Base-by-base conservation (phyloP, 2,888 invertebrate genomes). In the Rhingia rostrata region DNA sequence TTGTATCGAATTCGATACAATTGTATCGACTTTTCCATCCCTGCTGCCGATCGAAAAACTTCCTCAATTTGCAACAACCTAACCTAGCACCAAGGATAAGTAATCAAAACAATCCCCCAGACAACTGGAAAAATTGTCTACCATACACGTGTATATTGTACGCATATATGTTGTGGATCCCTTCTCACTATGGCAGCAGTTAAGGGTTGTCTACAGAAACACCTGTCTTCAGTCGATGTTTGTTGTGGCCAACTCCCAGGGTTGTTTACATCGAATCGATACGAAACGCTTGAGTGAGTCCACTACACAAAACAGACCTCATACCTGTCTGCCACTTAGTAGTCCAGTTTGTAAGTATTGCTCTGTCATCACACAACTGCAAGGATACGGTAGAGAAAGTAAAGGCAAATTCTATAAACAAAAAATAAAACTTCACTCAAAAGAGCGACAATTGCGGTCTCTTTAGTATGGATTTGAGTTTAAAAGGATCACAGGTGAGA, bases 391-490 rank as follows among this genome's bases (percentile, higher is more conserved):
- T 54, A 41, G 43, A 67, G 12, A 63, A 56, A 53, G 22, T 9
- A 10, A 49, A 49, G 4, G 4, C 30, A 22, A 22, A 22, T 22
- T 22, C 1, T 22, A 22, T 22, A 22, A 22, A 22, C n/a, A 51
- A 67, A 54, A 81, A 86, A 67, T 85, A 54, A 37, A 47, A 80
- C 53, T 53, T 49, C 61, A 56, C 61, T 56, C 56, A 60, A 56
- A 61, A 61, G 45, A 60, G 63, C 35, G 37, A 82, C 12, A 6
- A 22, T 81, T 88, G 87, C 87, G 87, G 49, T 30, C 49, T 49
- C 30, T 49, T 49, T 89, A 91, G 88, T 88, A 91, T 91, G 92
- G 92, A 92, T 90, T 90, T 92, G 88, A 89, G 90, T 88, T 89
- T 92, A 66, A 87, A 87, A 85, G 92, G 92, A 81, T 92, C 92